phyloP scores from a whole-genome alignment of 2,113 vertebrate species.

The Pteronura brasiliensis region DNA sequence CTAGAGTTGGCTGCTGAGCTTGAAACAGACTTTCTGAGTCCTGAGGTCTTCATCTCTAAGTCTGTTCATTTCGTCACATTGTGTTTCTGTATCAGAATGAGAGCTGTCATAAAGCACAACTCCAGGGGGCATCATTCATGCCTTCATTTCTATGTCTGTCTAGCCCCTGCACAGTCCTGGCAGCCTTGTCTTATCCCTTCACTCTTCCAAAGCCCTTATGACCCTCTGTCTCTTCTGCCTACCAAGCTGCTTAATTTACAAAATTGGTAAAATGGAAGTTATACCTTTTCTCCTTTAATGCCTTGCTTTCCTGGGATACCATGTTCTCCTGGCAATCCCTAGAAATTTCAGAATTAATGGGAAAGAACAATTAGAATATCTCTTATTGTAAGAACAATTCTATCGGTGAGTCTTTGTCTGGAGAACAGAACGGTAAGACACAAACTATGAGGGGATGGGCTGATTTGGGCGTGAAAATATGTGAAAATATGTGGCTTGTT shows the following conservation, averaged over 20 bases:
- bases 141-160: not conserved
- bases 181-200: not conserved
- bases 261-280: constrained; percentile 20
- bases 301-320: constrained; percentile 90
- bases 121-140: not conserved
- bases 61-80: not conserved
- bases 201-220: not conserved
- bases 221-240: not conserved
- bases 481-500: not conserved
- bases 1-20: not conserved
- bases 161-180: not conserved
- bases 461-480: not conserved
- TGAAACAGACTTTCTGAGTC: not conserved
- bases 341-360: constrained; percentile 76
- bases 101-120: not conserved
- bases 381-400: not conserved
- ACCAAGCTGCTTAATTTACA: not conserved
- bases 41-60: not conserved
- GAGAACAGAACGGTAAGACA: not conserved
- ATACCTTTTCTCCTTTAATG: constrained; percentile 95
- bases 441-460: not conserved
- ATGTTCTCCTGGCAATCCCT: constrained; percentile 88
- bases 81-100: not conserved
- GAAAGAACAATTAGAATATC: not conserved
- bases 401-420: not conserved